These are phyloP conservation scores for Adoxophyes honmai DNA, from an alignment of 1,140 invertebrate genomes.

Conservation along the genomic window DNA sequence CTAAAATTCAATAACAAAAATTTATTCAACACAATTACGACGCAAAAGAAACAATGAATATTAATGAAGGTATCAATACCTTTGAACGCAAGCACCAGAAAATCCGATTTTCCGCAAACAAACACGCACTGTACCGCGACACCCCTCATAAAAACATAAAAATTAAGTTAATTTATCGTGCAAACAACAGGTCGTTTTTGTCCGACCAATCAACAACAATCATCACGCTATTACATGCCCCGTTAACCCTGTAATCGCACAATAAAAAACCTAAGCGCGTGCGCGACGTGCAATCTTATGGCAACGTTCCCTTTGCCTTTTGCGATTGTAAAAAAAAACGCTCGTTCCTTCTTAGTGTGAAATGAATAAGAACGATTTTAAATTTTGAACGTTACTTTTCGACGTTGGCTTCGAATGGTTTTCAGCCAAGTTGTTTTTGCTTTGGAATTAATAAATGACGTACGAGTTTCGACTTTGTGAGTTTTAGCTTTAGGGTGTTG, in stretches of 20 bases:
- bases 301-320: conserved; percentile 13
- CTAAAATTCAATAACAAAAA: too few relatives aligned
- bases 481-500: not conserved
- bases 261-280: conserved; percentile 34
- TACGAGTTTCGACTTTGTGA: not conserved
- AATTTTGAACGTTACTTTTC: not conserved
- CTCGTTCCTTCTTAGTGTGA: not conserved
- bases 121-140: not conserved
- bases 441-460: too few relatives aligned
- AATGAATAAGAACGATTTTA: not conserved
- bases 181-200: conserved; percentile 24
- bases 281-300: conserved; percentile 25
- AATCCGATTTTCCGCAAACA: not conserved
- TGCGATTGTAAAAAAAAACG: not conserved
- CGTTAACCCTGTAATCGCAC: conserved; percentile 36
- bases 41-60: too few relatives aligned
- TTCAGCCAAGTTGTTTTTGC: not conserved
- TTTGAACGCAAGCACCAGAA: too few relatives aligned
- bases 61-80: too few relatives aligned
- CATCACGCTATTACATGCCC: conserved; percentile 36
- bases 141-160: conserved; percentile 2
- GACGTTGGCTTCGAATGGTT: not conserved
- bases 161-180: conserved; percentile 26
- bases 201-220: conserved; percentile 30
- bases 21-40: too few relatives aligned